A percentile compares a stretch with the other conserved stretches of the same genome.
Evolutionary conservation across 1,140 invertebrate species (phyloP).

Genomic region (Tribolium madens): DNA sequence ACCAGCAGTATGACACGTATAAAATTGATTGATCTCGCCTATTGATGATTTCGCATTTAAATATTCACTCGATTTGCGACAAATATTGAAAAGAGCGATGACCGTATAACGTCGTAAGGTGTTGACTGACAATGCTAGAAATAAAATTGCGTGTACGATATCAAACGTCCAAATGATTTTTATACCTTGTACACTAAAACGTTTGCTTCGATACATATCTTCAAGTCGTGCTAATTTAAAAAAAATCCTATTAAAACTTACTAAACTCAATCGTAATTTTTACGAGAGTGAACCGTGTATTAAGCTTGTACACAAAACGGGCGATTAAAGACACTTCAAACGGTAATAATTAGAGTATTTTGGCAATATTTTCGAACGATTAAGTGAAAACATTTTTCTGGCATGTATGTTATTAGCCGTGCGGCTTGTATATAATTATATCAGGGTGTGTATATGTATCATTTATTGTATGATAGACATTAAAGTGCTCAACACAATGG

Average conservation of each 20-base stretch:
- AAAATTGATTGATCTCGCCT: too few species aligned
- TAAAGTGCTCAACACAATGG: slow-evolving; percentile 40
- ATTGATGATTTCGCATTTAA: too few species aligned
- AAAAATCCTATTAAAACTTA: slow-evolving; percentile 9
- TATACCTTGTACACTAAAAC: slow-evolving; percentile 14
- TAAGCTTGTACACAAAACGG: slow-evolving; percentile 22
- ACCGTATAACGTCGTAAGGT: not conserved
- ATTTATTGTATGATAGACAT: slow-evolving; percentile 42
- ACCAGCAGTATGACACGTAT: too few species aligned
- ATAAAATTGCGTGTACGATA: slow-evolving; percentile 24
- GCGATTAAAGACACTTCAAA: slow-evolving; percentile 17
- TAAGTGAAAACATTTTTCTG: slow-evolving; percentile 33
- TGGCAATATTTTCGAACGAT: slow-evolving; percentile 3
- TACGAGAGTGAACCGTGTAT: slow-evolving; percentile 4
- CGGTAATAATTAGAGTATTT: slow-evolving; percentile 14
- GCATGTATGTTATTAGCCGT: slow-evolving; percentile 35
- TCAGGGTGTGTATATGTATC: slow-evolving; percentile 41
- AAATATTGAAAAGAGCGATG: not conserved
- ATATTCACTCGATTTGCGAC: too few species aligned
- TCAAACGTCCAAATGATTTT: not conserved
- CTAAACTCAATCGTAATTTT: not conserved
- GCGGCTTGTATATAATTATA: slow-evolving; percentile 39
- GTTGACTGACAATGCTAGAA: slow-evolving; percentile 16
- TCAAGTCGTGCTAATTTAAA: not conserved
- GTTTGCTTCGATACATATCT: slow-evolving; percentile 23